phyloP scores from a whole-genome alignment of 2,797 vertebrate genomes.

The Myripristis jacobus region DNA sequence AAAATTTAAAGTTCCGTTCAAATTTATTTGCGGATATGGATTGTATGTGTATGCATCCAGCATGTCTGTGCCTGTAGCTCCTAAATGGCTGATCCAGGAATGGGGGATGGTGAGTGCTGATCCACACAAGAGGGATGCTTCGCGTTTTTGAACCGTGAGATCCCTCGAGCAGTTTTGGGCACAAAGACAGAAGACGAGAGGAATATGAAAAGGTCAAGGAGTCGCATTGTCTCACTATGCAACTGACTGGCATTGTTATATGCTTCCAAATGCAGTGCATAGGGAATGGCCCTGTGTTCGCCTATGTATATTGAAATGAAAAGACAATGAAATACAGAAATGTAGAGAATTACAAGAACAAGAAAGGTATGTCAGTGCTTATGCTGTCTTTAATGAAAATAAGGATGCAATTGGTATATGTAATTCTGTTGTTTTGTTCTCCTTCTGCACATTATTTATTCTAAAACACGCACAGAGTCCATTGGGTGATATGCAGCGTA shows the following conservation, averaged over 20 bases:
- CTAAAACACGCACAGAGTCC: slow-evolving; percentile 11
- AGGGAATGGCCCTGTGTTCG: background rate
- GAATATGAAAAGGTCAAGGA: slow-evolving; percentile 71
- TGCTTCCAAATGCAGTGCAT: background rate
- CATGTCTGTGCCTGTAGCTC: slow-evolving; percentile 12
- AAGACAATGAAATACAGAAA: no score
- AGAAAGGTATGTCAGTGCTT: background rate
- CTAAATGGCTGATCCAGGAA: background rate
- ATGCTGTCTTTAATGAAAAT: background rate
- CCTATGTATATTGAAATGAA: background rate
- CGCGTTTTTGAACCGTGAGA: slow-evolving; percentile 49
- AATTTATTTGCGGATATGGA: background rate
- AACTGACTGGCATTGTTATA: slow-evolving; percentile 30
- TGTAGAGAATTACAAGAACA: no score
- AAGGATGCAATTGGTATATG: background rate
- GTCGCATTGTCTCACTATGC: slow-evolving; percentile 53
- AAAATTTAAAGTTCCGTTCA: background rate
- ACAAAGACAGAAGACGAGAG: slow-evolving; percentile 45
- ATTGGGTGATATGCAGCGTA: slow-evolving; percentile 17
- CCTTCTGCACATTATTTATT: background rate
- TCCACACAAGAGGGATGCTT: slow-evolving; percentile 37
- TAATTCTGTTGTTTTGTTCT: background rate
- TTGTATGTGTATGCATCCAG: slow-evolving; percentile 12
- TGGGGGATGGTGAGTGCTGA: slow-evolving; percentile 36
- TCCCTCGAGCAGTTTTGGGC: slow-evolving; percentile 48